Conservation (phyloP, 2,113 vertebrate genomes). For the Mustela lutreola region DNA sequence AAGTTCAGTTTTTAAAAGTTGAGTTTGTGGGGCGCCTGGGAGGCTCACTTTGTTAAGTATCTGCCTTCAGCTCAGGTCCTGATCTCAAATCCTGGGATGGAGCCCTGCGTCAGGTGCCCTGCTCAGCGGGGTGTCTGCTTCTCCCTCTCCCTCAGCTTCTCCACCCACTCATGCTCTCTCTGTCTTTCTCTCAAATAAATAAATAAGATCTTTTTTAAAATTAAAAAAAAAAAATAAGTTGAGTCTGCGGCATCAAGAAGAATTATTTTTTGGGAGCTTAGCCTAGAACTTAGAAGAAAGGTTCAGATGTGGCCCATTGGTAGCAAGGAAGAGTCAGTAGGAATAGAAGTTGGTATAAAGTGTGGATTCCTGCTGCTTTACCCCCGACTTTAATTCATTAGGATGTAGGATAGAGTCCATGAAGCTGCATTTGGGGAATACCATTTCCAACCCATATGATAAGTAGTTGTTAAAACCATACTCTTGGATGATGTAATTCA, state of each 20-base stretch:
- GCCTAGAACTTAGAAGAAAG: conserved; percentile 24
- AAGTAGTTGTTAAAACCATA: background rate
- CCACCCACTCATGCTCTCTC: background rate
- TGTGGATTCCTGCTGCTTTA: background rate
- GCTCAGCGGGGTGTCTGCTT: background rate
- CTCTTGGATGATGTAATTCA: background rate
- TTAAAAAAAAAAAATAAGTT: background rate
- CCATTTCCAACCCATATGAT: background rate
- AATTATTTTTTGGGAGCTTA: background rate
- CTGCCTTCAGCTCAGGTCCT: background rate
- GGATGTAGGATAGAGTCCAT: background rate
- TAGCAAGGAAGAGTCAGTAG: background rate
- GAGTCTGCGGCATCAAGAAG: conserved; percentile 5
- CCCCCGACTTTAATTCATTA: background rate
- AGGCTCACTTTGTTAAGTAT: background rate
- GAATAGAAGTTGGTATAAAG: conserved; percentile 3
- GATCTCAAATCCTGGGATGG: background rate
- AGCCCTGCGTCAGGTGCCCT: background rate
- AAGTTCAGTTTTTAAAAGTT: conserved; percentile 36
- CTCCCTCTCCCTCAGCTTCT: background rate
- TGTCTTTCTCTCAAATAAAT: background rate
- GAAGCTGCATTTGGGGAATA: background rate
- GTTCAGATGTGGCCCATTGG: background rate
- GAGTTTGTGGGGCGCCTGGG: background rate
- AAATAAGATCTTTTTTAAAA: background rate